These are phyloP conservation scores for Turritopsis dohrnii DNA, from an alignment of 30 jellyfish, hydroid and myxozoan genomes.

Conservation along the genomic window DNA sequence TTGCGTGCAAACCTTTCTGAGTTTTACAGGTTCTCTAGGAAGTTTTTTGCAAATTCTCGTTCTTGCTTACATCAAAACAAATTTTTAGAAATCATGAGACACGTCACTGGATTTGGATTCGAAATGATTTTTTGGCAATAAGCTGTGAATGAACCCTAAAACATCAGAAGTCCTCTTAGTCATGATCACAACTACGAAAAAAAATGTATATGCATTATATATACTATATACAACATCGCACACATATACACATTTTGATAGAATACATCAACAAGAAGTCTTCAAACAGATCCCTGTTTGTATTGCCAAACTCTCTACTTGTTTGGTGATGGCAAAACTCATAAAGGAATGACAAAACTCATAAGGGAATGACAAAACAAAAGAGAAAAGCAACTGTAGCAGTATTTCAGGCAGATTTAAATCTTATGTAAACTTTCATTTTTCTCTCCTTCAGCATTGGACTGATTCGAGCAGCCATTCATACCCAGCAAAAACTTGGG, in stretches of 20 bases:
- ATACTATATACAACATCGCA: neutral
- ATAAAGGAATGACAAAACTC: no score
- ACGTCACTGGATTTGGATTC: neutral
- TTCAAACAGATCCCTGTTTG: neutral
- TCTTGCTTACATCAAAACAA: neutral
- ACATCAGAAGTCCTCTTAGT: neutral
- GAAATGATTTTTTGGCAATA: neutral
- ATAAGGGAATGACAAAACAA: no score
- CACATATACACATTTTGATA: neutral
- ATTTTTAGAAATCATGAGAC: neutral
- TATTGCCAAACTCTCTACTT: neutral
- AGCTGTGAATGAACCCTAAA: neutral
- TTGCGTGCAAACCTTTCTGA: neutral
- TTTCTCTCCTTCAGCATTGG: no score
- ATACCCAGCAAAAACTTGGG: no score
- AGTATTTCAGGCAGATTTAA: no score
- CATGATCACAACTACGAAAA: neutral
- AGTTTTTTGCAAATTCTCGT: neutral
- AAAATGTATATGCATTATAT: neutral
- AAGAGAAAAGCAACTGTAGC: no score
- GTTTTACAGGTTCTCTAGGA: neutral
- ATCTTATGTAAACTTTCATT: no score
- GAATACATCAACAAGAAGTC: neutral
- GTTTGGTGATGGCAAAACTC: neutral
- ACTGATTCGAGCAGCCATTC: no score